Evolutionary conservation across 2,888 invertebrate species (phyloP), one percentile per base, ranked within the genome.

Genomic region (Amblyjoppa proteus): DNA sequence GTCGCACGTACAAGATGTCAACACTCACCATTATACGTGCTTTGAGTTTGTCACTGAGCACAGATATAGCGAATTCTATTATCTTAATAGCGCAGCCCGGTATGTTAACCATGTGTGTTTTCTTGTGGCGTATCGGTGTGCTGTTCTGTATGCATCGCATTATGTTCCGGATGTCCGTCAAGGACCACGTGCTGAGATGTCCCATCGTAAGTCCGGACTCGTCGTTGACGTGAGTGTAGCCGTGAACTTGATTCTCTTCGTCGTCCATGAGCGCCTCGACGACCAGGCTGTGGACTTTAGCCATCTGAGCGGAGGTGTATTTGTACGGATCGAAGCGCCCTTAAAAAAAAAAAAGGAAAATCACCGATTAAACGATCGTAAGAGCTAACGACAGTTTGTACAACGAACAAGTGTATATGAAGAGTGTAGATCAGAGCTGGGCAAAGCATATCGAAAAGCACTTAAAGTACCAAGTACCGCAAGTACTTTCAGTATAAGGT

Each of bases 101-200:
- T 85, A 98, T 97, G 93, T 98, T 98, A 83, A 98, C 95, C 91
- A 98, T 97, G 92, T 98, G 98, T 0, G 98, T 97, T 89, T 97
- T 96, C 93, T 98, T 98, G 94, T 98, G 98, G 31, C 98, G 95
- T 97, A 98, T 97, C 2, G 98, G 98, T 25, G 98, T 97, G 1
- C 98, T 97, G 93, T 97, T 97, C 95, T 97, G 97, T 91, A 97
- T 97, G 92, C 97, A 97, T 90, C 96, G 96, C 51, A 97, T 94
- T 94, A 97, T 97, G 91, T 97, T 96, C 80, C 97, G 95, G 77
- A 98, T 96, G 91, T 98, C 97, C 49, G 96, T 96, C 38, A 98
- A 95, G 0, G 97, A 97, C 97, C 97, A 98, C 31, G 97, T 95
- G 86, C 97, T 97, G 51, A 97, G 95, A 89, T 97, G 97, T 0